Conservation (phyloP, 2,113 vertebrate species). For the Neoarius graeffei region DNA sequence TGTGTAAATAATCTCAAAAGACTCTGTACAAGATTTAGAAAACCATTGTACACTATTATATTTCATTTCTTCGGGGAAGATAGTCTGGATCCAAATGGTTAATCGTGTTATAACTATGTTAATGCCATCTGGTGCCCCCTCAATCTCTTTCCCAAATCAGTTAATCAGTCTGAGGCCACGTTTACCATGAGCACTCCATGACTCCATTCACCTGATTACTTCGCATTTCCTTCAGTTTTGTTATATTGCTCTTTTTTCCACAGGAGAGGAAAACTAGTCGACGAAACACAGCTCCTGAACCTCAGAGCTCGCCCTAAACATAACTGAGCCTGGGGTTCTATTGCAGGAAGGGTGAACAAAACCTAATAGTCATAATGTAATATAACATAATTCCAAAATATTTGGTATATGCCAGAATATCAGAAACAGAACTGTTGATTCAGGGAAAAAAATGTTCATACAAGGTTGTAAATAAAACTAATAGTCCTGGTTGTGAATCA, state of each 20-base stretch:
- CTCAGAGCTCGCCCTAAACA: constrained; percentile 20
- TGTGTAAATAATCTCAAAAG: not conserved
- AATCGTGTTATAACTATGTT: not conserved
- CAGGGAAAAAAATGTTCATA: not conserved
- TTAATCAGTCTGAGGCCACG: not conserved
- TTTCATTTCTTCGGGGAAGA: not conserved
- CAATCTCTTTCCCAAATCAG: not conserved
- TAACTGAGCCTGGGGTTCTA: constrained; percentile 10
- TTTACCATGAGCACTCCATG: not conserved
- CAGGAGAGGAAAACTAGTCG: constrained; percentile 17
- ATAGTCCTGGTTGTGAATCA: not conserved
- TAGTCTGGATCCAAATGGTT: not conserved
- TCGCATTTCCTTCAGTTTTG: not conserved
- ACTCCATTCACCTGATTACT: not conserved
- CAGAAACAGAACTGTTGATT: not conserved
- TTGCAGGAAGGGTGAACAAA: not conserved
- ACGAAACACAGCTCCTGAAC: not conserved
- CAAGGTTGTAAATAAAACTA: constrained; percentile 2
- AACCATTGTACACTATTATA: not conserved
- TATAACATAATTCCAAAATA: not conserved
- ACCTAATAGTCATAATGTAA: not conserved
- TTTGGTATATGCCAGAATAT: not conserved
- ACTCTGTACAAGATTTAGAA: not conserved
- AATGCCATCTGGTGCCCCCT: not conserved
- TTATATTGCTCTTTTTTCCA: constrained; percentile 1